Evolutionary conservation across 1,140 invertebrate species (phyloP), one percentile per base, ranked within the genome.

Genomic region (Papilio polyxenes): DNA sequence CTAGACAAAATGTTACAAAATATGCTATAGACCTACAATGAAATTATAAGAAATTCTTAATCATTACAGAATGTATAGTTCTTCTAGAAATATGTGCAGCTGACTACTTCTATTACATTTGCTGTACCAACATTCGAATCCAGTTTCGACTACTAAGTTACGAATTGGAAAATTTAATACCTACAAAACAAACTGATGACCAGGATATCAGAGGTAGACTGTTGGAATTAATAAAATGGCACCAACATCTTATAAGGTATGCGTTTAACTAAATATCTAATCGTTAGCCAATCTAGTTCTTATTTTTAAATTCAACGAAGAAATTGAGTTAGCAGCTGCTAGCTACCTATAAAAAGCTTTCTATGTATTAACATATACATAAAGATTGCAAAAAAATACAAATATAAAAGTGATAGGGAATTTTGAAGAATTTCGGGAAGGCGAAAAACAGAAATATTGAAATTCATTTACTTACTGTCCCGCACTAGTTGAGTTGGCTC

Each of bases 71-170:
- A 81, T 82, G 76, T 49, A 53, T 83, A 48, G 82, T 83, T 2
- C 65, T 83, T 31, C 13, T 83, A 77, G 77, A 77, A 20, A 80
- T 85, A 44, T 81, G 76, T 5, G 77, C 76, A 31, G 62, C 80
- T 4, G 85, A 86, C 51, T 82, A 81, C n/a, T 74, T 84, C 17
- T 85, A 83, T 75, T 84, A 82, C 51, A 85, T 78, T 20, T 83
- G 80, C 77, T 85, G 82, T 44, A 83, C 84, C 13, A 49, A 82
- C 8, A 82, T 85, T n/a, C 48, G 74, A 20, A 74, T 83, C 5
- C 84, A 85, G 15, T 85, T 85, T 56, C 65, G 75, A 72, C 40
- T 83, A 1, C 59, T 85, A 10, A 53, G 69, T 1, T 65, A 83
- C 20, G 84, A 85, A 3, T 37, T 85, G 5, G 76, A 83, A 49